Evolutionary conservation across 2,113 vertebrate species (phyloP).

Genomic region (Ochotona princeps): DNA sequence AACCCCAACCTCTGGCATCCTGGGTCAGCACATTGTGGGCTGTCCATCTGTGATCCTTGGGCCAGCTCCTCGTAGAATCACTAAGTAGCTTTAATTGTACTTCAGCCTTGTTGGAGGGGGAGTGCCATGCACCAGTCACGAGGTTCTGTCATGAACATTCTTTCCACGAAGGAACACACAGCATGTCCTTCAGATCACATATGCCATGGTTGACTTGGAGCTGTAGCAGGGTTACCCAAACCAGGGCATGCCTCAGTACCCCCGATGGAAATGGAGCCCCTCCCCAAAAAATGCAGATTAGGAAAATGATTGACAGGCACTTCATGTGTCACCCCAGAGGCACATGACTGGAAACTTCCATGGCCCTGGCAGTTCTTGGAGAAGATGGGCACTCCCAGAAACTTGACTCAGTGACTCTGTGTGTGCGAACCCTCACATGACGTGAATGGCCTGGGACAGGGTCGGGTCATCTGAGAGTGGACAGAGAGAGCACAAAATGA

Average conservation of each 20-base stretch:
- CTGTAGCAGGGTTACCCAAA: neutral
- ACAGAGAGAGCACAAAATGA: neutral
- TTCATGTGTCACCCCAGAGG: constrained; percentile 11
- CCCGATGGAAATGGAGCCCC: constrained; percentile 26
- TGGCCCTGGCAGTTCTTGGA: neutral
- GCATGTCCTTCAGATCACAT: constrained; percentile 8
- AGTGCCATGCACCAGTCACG: neutral
- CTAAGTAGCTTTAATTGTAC: constrained; percentile 17
- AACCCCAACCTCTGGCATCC: neutral
- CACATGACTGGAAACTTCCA: neutral
- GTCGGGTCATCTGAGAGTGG: no score
- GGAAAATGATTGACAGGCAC: constrained; percentile 3
- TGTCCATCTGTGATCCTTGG: neutral
- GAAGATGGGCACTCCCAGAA: constrained; percentile 34
- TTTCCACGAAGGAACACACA: constrained; percentile 17
- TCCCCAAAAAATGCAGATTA: constrained; percentile 34
- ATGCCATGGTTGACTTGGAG: neutral
- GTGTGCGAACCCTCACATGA: neutral
- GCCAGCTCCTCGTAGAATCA: neutral
- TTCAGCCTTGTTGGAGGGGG: neutral
- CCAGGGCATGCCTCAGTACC: neutral
- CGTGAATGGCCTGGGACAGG: neutral
- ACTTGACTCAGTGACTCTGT: neutral
- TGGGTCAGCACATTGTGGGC: neutral
- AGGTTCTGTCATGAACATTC: neutral